Evolutionary conservation across 2,797 vertebrate species (phyloP).

Genomic region (Oreochromis mossambicus): DNA sequence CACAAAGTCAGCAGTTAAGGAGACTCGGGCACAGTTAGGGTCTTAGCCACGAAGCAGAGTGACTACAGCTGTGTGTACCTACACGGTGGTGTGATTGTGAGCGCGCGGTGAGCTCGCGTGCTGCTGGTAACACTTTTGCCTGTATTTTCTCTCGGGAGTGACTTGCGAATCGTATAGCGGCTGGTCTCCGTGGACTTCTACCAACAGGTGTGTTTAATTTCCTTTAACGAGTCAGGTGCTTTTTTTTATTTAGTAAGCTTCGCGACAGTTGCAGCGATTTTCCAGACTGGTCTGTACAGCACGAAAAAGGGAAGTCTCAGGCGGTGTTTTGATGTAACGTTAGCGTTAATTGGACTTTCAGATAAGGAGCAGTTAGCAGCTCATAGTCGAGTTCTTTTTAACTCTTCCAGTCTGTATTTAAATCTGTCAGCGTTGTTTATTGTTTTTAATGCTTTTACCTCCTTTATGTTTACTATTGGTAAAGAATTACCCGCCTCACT

Average conservation of each 20-base stretch:
- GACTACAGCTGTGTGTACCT: not conserved
- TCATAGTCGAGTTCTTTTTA: not conserved
- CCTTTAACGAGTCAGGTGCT: fast-evolving
- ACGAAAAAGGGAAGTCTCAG: not conserved
- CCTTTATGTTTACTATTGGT: not conserved
- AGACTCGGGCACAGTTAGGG: not conserved
- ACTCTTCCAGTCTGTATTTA: not conserved
- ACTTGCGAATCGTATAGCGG: not conserved
- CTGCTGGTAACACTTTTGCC: not conserved
- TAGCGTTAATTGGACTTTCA: not conserved
- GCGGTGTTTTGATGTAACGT: fast-evolving
- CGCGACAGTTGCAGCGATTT: not conserved
- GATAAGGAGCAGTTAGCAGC: not conserved
- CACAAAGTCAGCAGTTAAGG: not conserved
- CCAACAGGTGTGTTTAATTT: constrained; percentile 36
- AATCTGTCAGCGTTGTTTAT: not conserved
- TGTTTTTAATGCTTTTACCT: not conserved
- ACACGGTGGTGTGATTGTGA: not conserved
- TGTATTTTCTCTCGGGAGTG: not conserved
- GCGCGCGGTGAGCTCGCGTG: not conserved
- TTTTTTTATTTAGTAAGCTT: not conserved
- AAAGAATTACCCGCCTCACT: not conserved
- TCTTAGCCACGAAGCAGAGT: not conserved
- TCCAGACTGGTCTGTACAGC: not conserved
- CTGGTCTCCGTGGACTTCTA: not conserved